Conservation (phyloP, 2,888 invertebrate species). For the Drosophila neonasuta region DNA sequence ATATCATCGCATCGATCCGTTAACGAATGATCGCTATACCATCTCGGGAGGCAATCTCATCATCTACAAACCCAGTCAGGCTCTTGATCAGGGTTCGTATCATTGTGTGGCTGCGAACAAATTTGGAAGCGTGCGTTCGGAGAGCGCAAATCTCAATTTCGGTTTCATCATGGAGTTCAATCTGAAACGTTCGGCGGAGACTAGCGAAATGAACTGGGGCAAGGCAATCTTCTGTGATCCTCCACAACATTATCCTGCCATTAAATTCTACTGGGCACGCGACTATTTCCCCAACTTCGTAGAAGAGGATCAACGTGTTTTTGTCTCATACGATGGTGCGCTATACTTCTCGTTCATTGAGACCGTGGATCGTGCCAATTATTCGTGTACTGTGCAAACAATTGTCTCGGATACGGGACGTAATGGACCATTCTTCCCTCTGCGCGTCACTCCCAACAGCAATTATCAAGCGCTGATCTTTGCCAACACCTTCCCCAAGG, state of each 20-base stretch:
- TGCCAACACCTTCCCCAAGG: constrained; percentile 96
- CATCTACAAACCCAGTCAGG: constrained; percentile 92
- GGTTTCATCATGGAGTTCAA: constrained; percentile 96
- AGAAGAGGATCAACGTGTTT: constrained; percentile 94
- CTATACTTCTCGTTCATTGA: constrained; percentile 97
- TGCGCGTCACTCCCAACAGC: constrained; percentile 92
- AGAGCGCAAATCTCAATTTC: constrained; percentile 93
- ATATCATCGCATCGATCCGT: constrained; percentile 89
- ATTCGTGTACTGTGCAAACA: constrained; percentile 95
- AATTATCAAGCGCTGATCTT: constrained; percentile 96
- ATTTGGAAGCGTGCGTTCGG: constrained; percentile 94
- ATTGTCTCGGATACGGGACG: constrained; percentile 92
- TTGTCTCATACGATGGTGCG: constrained; percentile 96
- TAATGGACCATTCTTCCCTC: constrained; percentile 93
- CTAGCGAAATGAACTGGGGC: constrained; percentile 95
- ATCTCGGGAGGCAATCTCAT: constrained; percentile 95
- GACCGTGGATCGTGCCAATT: constrained; percentile 93
- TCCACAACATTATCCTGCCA: constrained; percentile 94
- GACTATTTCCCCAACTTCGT: constrained; percentile 95
- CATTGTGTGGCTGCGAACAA: constrained; percentile 95
- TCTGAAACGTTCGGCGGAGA: constrained; percentile 91
- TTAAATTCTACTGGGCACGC: constrained; percentile 95
- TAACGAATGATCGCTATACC: constrained; percentile 89
- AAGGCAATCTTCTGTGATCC: constrained; percentile 96
- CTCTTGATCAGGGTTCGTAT: constrained; percentile 92